A percentile compares a stretch with the other conserved stretches of the same genome.
Evolutionary conservation across 2,888 invertebrate genomes (phyloP).

Genomic region (Adineta ricciae): DNA sequence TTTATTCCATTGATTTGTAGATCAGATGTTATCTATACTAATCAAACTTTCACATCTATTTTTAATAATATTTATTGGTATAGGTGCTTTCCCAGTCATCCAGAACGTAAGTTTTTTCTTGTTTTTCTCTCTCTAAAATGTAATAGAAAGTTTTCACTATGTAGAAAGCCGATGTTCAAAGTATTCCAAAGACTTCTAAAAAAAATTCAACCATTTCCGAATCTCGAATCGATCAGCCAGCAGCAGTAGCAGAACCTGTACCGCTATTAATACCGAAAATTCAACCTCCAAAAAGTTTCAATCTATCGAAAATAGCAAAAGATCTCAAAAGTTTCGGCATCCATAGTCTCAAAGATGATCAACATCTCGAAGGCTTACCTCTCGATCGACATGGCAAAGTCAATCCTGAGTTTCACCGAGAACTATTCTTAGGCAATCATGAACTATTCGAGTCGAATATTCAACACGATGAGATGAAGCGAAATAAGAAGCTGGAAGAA

Average conservation of each 20-base stretch:
- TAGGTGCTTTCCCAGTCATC: not conserved
- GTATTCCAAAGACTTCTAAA: not conserved
- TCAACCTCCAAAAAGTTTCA: not conserved
- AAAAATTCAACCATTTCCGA: not conserved
- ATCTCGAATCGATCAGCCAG: not conserved
- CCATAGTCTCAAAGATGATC: not conserved
- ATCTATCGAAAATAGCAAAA: not conserved
- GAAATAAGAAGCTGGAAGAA: not conserved
- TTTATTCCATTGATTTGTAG: not conserved
- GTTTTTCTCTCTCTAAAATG: not conserved
- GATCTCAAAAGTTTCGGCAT: not conserved
- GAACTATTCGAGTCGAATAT: not conserved
- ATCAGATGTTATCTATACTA: not conserved
- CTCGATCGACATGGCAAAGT: not conserved
- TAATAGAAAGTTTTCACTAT: not conserved
- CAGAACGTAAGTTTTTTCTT: not conserved
- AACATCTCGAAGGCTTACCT: constrained; percentile 6
- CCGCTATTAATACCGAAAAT: not conserved
- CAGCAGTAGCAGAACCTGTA: not conserved
- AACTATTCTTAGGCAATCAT: constrained; percentile 17
- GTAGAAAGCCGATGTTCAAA: not conserved
- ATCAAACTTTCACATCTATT: not conserved
- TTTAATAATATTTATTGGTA: too few relatives aligned
- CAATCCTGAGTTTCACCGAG: not conserved
- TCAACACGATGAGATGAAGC: not conserved